Conservation (phyloP, 2,113 vertebrate species). For the Tyrannus savana region DNA sequence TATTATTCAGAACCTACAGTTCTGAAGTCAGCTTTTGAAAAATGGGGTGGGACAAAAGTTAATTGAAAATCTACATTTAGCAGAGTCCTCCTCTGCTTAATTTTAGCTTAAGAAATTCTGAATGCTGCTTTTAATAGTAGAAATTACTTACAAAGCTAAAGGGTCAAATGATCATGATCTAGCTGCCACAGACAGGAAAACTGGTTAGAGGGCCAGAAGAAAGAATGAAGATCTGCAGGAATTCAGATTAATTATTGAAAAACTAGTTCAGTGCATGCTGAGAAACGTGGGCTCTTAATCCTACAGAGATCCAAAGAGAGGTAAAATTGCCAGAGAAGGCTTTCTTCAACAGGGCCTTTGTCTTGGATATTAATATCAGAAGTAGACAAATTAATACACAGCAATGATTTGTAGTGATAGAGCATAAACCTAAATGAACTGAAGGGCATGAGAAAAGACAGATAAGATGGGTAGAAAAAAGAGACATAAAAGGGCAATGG, state of each 20-base stretch:
- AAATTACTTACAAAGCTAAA: background rate
- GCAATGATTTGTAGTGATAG: background rate
- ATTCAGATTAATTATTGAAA: background rate
- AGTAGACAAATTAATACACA: background rate
- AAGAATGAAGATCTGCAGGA: background rate
- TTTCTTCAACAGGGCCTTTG: background rate
- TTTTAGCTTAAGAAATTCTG: background rate
- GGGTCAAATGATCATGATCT: background rate
- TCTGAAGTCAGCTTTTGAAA: background rate
- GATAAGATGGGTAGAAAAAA: background rate
- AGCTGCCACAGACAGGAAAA: background rate
- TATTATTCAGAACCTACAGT: background rate
- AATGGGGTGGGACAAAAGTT: background rate
- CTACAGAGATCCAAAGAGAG: background rate
- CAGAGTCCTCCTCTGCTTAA: background rate
- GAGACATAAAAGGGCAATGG: background rate
- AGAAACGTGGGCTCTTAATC: background rate
- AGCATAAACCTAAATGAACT: background rate
- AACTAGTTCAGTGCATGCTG: accelerated
- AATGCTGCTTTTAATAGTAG: accelerated
- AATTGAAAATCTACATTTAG: background rate
- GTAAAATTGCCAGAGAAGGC: background rate
- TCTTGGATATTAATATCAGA: background rate
- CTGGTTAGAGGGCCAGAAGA: background rate
- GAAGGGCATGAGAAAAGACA: background rate